Conservation (phyloP, 1,140 invertebrate species). For the Centruroides vittatus region DNA sequence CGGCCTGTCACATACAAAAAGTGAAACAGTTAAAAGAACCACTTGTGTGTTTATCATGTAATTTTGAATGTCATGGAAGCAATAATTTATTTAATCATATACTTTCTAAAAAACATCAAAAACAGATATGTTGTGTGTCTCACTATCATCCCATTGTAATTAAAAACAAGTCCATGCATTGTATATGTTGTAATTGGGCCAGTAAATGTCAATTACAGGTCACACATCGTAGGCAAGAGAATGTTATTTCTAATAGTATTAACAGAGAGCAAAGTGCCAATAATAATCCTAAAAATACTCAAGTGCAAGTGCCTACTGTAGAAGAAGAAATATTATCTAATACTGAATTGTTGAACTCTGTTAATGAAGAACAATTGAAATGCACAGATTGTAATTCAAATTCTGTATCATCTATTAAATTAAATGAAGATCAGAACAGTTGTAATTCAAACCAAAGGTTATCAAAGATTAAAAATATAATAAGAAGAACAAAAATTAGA, state of each 20-base stretch:
- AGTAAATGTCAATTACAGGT: background rate
- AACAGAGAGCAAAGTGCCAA: background rate
- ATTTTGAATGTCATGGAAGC: conserved; percentile 48
- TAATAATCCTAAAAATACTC: background rate
- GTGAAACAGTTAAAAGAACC: conserved; percentile 37
- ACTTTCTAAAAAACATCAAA: conserved; percentile 25
- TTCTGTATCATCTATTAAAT: no score
- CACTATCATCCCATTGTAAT: conserved; percentile 7
- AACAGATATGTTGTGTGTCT: background rate
- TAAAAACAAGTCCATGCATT: conserved; percentile 3
- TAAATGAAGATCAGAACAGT: no score
- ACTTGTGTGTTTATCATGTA: conserved; percentile 60
- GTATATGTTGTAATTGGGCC: conserved; percentile 1
- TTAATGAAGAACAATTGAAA: background rate
- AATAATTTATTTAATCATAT: conserved; percentile 48
- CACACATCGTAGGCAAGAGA: background rate
- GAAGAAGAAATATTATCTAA: background rate
- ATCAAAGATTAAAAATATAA: no score
- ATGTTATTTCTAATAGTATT: background rate
- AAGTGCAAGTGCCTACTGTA: background rate
- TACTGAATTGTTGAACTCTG: background rate
- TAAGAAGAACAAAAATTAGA: no score
- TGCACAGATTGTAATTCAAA: background rate
- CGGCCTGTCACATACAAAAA: conserved; percentile 39
- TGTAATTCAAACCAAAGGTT: no score